Evolutionary conservation across 2,888 invertebrate species (phyloP), one percentile per base, ranked within the genome.

Genomic region (Eubasilissa splendida): DNA sequence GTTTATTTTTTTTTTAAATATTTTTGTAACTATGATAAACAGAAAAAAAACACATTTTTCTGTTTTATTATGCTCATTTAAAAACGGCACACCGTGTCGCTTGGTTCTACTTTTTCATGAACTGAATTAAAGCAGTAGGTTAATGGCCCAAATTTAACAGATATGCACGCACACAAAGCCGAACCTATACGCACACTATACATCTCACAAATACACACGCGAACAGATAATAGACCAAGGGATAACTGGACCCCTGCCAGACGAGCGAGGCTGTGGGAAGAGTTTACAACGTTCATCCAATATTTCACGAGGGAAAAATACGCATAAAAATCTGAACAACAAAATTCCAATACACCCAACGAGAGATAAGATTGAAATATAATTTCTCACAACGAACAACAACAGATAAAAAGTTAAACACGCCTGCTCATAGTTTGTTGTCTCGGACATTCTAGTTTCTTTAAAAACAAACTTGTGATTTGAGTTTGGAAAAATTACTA

Each of bases 321-420:
- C 68, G 77, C 77, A 77, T 70, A 77, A 77, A 71, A 77, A 76
- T 76, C 53, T 14, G 12, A 75, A 66, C 65, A 74, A 76, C 65
- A 65, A 76, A 76, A 76, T 65, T 76, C 65, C 60, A 56, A 73
- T 76, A 76, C 76, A 65, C 54, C 76, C 66, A 2, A 33, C 71
- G 14, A n/a, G n/a, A 73, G 71, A 73, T 73, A 73, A 73, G 71
- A 73, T 73, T 63, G 76, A 76, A 76, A 76, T 76, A 76, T 76
- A 76, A 76, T 76, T 53, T 22, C 50, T 31, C 14, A 31, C 65
- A 65, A 63, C 53, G 31, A 53, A 54, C 59, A 76, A 42, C 65
- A 76, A 76, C 22, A 76, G 42, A 73, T 73, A 56, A 73, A 73
- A 56, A 58, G 22, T 73, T 73, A 31, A 56, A n/a, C 73, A 12